A percentile compares a stretch with the other conserved stretches of the same genome.
Conservation (phyloP, 1,140 invertebrate genomes). For the Reticulitermes speratus region DNA sequence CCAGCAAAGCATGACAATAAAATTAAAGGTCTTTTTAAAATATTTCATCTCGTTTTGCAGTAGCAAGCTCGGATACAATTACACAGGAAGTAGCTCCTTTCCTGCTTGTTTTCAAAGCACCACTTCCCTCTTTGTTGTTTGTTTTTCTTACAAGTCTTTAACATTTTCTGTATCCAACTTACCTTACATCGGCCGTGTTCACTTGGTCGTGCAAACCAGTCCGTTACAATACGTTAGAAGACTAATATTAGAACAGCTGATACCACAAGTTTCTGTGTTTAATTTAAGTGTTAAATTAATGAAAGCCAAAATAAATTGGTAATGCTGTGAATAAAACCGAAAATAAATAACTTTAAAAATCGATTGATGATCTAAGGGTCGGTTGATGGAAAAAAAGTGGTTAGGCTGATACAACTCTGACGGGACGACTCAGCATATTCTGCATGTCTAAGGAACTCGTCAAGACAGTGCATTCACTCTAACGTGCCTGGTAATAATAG, state of each 20-base stretch:
- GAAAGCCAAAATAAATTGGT: conserved; percentile 5
- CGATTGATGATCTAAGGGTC: conserved; percentile 1
- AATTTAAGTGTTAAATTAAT: conserved; percentile 12
- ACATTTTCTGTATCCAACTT: no score
- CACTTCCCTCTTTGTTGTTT: no score
- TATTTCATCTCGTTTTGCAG: no score
- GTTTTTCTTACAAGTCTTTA: no score
- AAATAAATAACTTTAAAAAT: conserved; percentile 9
- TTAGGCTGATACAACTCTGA: not conserved
- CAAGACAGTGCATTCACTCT: conserved; percentile 10
- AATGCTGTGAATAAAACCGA: not conserved
- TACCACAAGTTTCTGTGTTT: not conserved
- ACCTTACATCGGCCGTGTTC: no score
- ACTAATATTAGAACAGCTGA: not conserved
- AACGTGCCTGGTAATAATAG: not conserved
- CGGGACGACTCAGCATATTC: conserved; percentile 9
- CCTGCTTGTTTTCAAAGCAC: no score
- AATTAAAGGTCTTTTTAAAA: no score
- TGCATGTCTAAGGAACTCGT: not conserved
- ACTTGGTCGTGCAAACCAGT: no score
- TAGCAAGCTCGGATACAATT: no score
- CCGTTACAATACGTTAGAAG: no score
- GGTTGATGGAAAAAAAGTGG: not conserved
- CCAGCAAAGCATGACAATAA: no score
- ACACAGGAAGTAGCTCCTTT: no score